Base-by-base conservation (phyloP, 2,113 vertebrate species). In the Hiodon tergisus region DNA sequence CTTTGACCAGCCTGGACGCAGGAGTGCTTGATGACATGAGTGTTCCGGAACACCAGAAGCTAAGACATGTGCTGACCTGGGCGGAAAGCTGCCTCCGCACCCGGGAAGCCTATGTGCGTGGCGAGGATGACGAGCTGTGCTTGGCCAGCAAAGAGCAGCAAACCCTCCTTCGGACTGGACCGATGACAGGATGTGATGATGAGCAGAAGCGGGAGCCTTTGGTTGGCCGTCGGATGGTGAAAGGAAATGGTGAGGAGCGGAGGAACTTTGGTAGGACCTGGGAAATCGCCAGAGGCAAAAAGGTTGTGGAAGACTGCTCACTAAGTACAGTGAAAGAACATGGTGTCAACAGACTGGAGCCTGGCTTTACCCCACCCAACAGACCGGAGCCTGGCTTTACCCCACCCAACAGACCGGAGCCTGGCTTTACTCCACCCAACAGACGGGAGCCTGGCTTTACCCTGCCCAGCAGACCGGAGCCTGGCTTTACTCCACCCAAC, bases 21-120 rank as follows among this genome's bases (percentile, higher is more conserved):
- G 65, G 50, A 5, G 51, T 84, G 5, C 66, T 86, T 51, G 74
- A 79, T 16, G 82, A 83, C 78, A 61, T 71, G 4, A 67, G 77
- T 54, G 53, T 87, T 52, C 87, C 85, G 57, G 83, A 91, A 78
- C 82, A 78, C 63, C 81, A 87, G 74, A 93, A 89, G 80, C 82
- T 93, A 10, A 71, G 76, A 11, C 78, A 85, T 71, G 83, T 86
- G 63, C 75, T 88, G 76, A 81, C 80, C 16, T 91, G 86, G 88
- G 84, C 88, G 75, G 80, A 88, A 63, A 80, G 83, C n/a, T 87
- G 88, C 70, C 69, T 70, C 0, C 68, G 62, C 10, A 48, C 75
- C 80, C 62, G 17, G 59, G 50, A 51, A 13, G 46, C 17, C 13
- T 3, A 16, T 10, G 47, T 17, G 10, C 31, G n/a, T 14, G 47